Percentiles rank a stretch among this genome's conserved stretches.
These are phyloP conservation scores for Mythimna impura DNA, from an alignment of 2,888 invertebrate genomes.

Conservation along the genomic window DNA sequence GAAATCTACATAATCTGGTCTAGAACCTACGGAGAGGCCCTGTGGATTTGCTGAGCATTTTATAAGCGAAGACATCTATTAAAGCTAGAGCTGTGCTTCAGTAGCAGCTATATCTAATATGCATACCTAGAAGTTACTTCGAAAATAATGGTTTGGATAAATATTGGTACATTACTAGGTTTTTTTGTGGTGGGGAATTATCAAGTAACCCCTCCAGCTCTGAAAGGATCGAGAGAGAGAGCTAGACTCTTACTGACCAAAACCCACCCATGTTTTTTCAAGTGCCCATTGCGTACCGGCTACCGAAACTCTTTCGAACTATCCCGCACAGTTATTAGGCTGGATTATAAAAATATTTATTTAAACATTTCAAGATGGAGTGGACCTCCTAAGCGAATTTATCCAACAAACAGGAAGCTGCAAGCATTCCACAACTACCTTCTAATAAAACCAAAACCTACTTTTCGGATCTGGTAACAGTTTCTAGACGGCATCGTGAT, in stretches of 20 bases:
- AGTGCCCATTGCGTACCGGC: no score
- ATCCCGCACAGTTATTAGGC: no score
- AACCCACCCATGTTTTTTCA: no score
- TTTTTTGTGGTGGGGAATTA: no score
- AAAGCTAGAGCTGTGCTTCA: slow-evolving; percentile 8
- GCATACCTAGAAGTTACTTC: not conserved
- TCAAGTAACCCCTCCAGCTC: no score
- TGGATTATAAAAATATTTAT: no score
- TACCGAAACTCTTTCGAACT: no score
- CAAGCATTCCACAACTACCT: not conserved
- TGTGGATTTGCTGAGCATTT: slow-evolving; percentile 19
- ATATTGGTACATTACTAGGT: not conserved
- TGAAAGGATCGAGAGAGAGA: no score
- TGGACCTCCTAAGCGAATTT: not conserved
- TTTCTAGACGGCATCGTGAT: slow-evolving; percentile 48
- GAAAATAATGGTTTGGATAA: not conserved
- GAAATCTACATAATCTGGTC: slow-evolving; percentile 25
- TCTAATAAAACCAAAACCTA: slow-evolving; percentile 5
- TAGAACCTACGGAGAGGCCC: slow-evolving; percentile 18
- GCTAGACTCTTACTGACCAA: no score
- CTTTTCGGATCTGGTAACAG: slow-evolving; percentile 12
- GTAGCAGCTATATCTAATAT: not conserved
- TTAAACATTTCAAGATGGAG: not conserved
- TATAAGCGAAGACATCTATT: slow-evolving; percentile 4
- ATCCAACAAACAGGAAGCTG: not conserved